phyloP scores from a whole-genome alignment of 2,888 invertebrate genomes.

The Lycaena phlaeas region DNA sequence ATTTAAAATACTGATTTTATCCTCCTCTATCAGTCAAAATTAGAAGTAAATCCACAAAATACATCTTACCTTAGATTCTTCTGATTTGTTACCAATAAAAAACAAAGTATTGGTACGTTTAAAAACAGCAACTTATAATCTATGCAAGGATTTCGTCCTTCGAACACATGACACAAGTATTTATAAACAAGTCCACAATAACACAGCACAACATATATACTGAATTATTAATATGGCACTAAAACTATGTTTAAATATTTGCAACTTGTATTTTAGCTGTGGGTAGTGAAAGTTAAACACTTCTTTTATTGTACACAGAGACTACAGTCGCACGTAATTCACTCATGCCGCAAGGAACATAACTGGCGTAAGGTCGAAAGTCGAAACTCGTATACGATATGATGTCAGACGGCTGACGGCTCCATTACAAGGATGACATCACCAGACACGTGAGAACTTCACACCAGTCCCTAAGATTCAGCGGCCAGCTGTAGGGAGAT shows the following conservation, averaged over 20 bases:
- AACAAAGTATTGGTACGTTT: neutral
- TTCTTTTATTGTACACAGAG: neutral
- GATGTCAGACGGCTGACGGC: conserved; percentile 11
- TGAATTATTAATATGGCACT: neutral
- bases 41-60: no score
- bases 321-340: no score
- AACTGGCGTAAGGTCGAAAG: conserved; percentile 8
- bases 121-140: neutral
- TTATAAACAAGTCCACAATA: conserved; percentile 7
- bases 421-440: conserved; percentile 7
- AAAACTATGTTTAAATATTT: neutral
- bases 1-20: no score
- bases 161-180: conserved; percentile 3
- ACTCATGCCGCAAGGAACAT: neutral
- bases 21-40: no score
- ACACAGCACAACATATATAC: neutral
- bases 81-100: neutral
- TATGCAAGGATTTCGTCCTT: conserved; percentile 5
- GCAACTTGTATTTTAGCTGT: no score
- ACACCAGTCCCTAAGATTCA: no score
- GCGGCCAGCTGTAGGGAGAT: no score
- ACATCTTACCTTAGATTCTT: no score
- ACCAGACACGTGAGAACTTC: neutral
- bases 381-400: conserved; percentile 3
- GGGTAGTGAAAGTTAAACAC: neutral